Evolutionary conservation across 1,140 invertebrate genomes (phyloP).

Genomic region (Cydia pomonella): DNA sequence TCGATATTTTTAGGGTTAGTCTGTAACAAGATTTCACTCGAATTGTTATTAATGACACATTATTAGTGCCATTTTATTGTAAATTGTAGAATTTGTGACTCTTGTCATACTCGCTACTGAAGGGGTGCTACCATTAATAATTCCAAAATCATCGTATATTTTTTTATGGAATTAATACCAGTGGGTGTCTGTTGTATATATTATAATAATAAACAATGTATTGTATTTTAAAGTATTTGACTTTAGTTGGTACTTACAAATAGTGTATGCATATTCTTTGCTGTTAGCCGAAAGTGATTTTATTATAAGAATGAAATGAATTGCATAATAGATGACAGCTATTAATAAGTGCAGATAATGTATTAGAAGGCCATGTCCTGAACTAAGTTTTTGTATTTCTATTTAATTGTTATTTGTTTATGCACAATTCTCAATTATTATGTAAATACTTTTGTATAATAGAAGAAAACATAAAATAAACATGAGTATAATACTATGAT

Average conservation of each 20-base stretch:
- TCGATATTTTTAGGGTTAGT: constrained; percentile 75
- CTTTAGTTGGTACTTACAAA: constrained; percentile 77
- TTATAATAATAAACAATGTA: constrained; percentile 60
- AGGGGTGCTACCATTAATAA: constrained; percentile 82
- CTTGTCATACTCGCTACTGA: constrained; percentile 81
- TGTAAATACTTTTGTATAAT: constrained; percentile 82
- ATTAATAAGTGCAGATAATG: constrained; percentile 72
- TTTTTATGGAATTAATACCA: constrained; percentile 79
- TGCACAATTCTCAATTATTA: constrained; percentile 82
- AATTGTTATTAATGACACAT: constrained; percentile 78
- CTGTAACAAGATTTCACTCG: constrained; percentile 81
- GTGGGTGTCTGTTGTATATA: constrained; percentile 79
- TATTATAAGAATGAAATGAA: constrained; percentile 75
- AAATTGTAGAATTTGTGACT: constrained; percentile 80
- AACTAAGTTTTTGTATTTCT: constrained; percentile 77
- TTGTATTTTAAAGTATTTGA: constrained; percentile 80
- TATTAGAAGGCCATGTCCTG: constrained; percentile 73
- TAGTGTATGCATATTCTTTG: constrained; percentile 77
- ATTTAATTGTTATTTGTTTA: constrained; percentile 82
- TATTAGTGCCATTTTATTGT: constrained; percentile 80
- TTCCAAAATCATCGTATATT: constrained; percentile 81
- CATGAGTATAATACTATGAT: constrained; percentile 81
- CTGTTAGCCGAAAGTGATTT: constrained; percentile 74
- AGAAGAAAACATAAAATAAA: constrained; percentile 81
- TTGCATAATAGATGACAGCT: constrained; percentile 78